Evolutionary conservation across 2,113 vertebrate species (phyloP), one percentile per base, ranked within the genome.

Genomic region (Garra rufa): DNA sequence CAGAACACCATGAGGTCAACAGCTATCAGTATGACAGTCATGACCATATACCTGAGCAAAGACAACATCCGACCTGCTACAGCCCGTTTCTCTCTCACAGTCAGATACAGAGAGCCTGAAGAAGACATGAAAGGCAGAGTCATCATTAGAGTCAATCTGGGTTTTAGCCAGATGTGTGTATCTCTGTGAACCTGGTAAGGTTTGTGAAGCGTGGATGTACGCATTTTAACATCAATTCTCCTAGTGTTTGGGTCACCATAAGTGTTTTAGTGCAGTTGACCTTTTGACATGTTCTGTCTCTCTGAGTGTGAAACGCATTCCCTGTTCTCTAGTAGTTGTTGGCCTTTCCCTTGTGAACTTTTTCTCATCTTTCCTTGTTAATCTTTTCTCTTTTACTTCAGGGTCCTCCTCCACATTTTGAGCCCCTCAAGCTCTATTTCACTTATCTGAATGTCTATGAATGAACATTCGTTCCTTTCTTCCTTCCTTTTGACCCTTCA

Each of bases 1-100:
- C 97, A 99, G 93, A 96, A 99, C 73, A 98, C 89, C 9, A 95
- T 75, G 11, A 95, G 96, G 90, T 99, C 97, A 0, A 96, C 88
- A 6, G 90, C 88, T 76, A 98, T 86, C 26, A 97, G 81, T 80
- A 96, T 19, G 13, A 92, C 0, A 0, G 93, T 92, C 0, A 95
- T 44, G 13, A 95, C 28, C 17, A 94, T 7, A 1, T 96, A 94
- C 9, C 85, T 92, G 30, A 94, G 46, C 6, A 96, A 87, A 0
- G 75, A 83, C 59, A 82, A 24, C 44, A 87, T n/a, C 44, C 92
- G 34, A 14, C 92, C 90, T 75, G 92, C 2, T 0, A 87, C 92
- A 0, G 13, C 78, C 0, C 6, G 59, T 30, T 10, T 83, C 91
- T 98, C 97, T 9, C 7, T 30, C 0, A 0, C 15, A 0, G 95